Percentiles rank a stretch among this genome's conserved stretches.
phyloP scores from a whole-genome alignment of 2,797 vertebrate genomes.

The Xerus rutilus region DNA sequence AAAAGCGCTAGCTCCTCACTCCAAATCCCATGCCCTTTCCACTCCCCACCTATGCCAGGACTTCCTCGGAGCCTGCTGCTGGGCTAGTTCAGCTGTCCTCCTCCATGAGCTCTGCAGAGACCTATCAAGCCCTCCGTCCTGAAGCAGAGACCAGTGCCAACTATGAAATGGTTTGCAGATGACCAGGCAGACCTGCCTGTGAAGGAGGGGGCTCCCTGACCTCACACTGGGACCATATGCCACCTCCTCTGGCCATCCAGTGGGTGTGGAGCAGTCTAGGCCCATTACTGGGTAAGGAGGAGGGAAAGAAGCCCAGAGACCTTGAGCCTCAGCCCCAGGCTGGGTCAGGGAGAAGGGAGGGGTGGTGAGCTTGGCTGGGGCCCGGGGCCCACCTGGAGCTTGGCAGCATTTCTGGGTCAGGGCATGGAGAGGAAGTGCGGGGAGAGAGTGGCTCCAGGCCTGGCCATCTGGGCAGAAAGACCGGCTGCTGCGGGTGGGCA shows the following conservation, averaged over 20 bases:
- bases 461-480: conserved; percentile 79
- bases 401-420: conserved; percentile 78
- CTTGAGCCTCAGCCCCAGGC: not conserved
- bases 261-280: not conserved
- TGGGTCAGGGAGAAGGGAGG: not conserved
- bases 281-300: conserved; percentile 16
- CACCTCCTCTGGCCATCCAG: conserved; percentile 33
- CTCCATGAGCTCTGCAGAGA: not conserved
- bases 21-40: not conserved
- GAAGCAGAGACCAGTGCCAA: conserved; percentile 83
- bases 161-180: conserved; percentile 88
- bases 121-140: not conserved
- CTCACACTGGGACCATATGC: conserved; percentile 78
- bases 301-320: not conserved
- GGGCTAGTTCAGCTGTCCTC: not conserved
- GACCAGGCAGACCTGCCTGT: conserved; percentile 75
- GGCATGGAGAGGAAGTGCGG: conserved; percentile 46
- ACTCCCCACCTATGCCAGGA: not conserved
- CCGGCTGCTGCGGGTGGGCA: not conserved
- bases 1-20: not conserved
- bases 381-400: conserved; percentile 67
- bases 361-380: not conserved
- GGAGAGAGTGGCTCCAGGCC: conserved; percentile 55
- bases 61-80: not conserved
- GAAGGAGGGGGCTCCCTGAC: conserved; percentile 57